Evolutionary conservation across 2,888 invertebrate species (phyloP).

Genomic region (Siphlonurus alternatus): DNA sequence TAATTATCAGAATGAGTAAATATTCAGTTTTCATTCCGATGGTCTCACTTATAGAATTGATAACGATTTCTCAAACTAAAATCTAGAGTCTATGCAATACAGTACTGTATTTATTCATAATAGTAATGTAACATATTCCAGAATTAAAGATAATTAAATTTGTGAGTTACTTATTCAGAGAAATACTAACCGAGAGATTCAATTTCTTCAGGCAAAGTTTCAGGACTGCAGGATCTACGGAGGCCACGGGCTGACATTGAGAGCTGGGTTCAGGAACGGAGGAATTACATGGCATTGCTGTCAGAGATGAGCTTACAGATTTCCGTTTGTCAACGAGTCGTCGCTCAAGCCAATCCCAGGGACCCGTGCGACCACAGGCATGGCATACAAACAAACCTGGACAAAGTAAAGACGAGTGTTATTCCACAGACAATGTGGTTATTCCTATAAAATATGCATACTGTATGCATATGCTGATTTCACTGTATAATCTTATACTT

Average conservation of each 20-base stretch:
- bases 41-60: too few species aligned
- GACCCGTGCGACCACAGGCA: constrained; percentile 45
- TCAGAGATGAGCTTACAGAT: not conserved
- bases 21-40: too few species aligned
- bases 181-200: constrained; percentile 20
- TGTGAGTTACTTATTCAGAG: not conserved
- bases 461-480: not conserved
- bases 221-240: constrained; percentile 15
- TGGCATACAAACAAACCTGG: constrained; percentile 54
- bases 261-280: not conserved
- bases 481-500: not conserved
- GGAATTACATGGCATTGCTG: not conserved
- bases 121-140: too few species aligned
- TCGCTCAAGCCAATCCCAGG: constrained; percentile 41
- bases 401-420: constrained; percentile 17
- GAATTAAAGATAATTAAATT: too few species aligned
- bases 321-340: constrained; percentile 24
- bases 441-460: too few species aligned
- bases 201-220: constrained; percentile 25
- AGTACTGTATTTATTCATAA: too few species aligned
- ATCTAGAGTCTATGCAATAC: not conserved
- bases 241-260: constrained; percentile 11
- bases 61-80: too few species aligned
- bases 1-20: too few species aligned
- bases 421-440: too few species aligned